Evolutionary conservation across 2,888 invertebrate genomes (phyloP).

Genomic region (Ectemnius cavifrons): DNA sequence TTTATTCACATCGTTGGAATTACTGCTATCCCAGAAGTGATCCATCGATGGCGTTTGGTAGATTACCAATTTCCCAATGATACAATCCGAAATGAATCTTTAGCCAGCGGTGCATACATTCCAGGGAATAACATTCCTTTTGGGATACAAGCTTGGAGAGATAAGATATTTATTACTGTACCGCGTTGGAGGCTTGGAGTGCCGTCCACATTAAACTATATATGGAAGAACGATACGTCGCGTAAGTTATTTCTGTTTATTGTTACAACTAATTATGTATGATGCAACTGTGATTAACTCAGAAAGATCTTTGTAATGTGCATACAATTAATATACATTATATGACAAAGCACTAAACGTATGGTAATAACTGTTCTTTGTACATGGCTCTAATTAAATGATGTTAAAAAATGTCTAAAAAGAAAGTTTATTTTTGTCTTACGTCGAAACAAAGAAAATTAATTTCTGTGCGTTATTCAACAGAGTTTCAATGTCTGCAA

Average conservation of each 20-base stretch:
- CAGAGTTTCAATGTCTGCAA: no score
- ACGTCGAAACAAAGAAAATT: no score
- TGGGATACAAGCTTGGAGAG: constrained; percentile 83
- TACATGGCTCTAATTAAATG: no score
- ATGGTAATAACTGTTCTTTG: no score
- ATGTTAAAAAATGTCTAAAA: no score
- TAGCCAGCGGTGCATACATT: constrained; percentile 82
- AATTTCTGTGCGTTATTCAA: no score
- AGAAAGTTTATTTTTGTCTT: no score
- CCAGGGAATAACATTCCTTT: constrained; percentile 86
- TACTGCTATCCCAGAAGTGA: constrained; percentile 58
- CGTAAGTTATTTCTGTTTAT: constrained; percentile 28
- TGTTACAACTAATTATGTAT: background rate
- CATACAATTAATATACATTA: no score
- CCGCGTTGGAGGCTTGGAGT: constrained; percentile 84
- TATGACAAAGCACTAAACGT: no score
- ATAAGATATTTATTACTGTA: constrained; percentile 85
- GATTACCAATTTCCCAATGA: constrained; percentile 72
- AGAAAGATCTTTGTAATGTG: background rate
- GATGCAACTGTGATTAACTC: background rate
- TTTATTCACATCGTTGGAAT: no score
- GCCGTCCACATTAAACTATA: constrained; percentile 82
- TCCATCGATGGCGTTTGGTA: constrained; percentile 70
- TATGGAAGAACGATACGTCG: constrained; percentile 59
- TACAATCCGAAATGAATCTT: constrained; percentile 63